Conservation (phyloP, 2,888 invertebrate species). For the Leptinotarsa rubiginosa region DNA sequence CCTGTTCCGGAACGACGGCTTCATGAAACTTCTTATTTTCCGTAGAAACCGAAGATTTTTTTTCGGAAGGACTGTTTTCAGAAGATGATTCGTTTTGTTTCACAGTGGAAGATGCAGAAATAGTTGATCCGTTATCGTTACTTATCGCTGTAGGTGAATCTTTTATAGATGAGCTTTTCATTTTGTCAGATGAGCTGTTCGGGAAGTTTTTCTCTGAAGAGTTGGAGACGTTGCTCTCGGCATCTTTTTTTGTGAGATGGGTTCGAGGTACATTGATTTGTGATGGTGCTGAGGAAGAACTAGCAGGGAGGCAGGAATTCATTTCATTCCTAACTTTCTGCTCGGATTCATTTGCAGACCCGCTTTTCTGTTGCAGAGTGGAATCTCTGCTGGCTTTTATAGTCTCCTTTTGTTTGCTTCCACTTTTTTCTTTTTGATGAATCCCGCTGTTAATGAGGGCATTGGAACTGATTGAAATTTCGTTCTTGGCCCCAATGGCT, state of each 20-base stretch:
- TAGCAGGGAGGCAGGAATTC: background rate
- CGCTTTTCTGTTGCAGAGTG: background rate
- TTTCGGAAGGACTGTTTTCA: background rate
- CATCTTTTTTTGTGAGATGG: background rate
- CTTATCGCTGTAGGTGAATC: background rate
- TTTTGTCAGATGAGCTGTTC: background rate
- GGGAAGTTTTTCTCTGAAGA: background rate
- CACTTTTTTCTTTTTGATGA: conserved; percentile 12
- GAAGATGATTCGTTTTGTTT: background rate
- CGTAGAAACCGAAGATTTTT: background rate
- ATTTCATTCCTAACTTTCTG: background rate
- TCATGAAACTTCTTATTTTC: background rate
- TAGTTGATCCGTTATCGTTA: background rate
- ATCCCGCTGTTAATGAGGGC: conserved; percentile 7
- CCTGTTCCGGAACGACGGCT: background rate
- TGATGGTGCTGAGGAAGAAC: background rate
- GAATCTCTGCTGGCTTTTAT: background rate
- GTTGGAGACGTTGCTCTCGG: background rate
- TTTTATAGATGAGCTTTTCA: background rate
- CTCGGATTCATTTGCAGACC: background rate
- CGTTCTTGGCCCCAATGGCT: conserved; percentile 46
- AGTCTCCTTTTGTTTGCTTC: conserved; percentile 7
- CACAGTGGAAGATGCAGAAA: background rate
- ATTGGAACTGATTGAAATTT: background rate
- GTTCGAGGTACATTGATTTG: background rate